Base-by-base conservation (phyloP, 2,888 invertebrate genomes). In the Drosophila fulvimacula region DNA sequence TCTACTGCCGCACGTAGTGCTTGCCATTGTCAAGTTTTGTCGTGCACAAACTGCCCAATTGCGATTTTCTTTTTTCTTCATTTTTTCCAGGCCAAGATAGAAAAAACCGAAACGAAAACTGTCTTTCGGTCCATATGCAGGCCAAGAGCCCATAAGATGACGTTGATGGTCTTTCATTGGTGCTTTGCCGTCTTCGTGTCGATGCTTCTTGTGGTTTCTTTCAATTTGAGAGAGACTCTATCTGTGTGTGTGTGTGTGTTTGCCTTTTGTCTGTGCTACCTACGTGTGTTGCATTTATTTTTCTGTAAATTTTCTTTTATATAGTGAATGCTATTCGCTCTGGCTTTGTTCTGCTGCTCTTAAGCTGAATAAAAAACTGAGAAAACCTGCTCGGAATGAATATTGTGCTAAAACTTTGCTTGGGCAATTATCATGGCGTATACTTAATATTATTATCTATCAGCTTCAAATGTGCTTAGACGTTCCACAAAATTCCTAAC, bases 151-250 rank as follows among this genome's bases (percentile, higher is more conserved):
- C 59, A 30, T 36, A 81, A 84, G 76, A 79, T 84, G 83, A 77
- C 83, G 73, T 77, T 85, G 81, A 85, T 80, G 83, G 77, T 51
- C 77, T 80, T 85, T 82, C 82, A 82, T 73, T 74, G 86, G 65
- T 60, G 66, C 82, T 71, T 69, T 65, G 62, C 39, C 62, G 72
- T 62, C 64, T 72, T 64, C 72, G 69, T 69, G 61, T 79, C 68
- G 66, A 68, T 79, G 79, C 64, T 73, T 76, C 68, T 52, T 62
- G 56, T 53, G 66, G 56, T 52, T 61, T 52, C 63, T 53, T 61
- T 60, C 52, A 44, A 60, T 75, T 69, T 69, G 56, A 61, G 64
- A 56, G 44, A 61, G 64, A 53, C 5, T 52, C 34, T 52, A 41
- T 66, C n/a, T 59, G 69, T 42, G 49, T 49, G 7, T 32, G 17